phyloP scores from a whole-genome alignment of 2,888 invertebrate species.

The Heliconius aoede region DNA sequence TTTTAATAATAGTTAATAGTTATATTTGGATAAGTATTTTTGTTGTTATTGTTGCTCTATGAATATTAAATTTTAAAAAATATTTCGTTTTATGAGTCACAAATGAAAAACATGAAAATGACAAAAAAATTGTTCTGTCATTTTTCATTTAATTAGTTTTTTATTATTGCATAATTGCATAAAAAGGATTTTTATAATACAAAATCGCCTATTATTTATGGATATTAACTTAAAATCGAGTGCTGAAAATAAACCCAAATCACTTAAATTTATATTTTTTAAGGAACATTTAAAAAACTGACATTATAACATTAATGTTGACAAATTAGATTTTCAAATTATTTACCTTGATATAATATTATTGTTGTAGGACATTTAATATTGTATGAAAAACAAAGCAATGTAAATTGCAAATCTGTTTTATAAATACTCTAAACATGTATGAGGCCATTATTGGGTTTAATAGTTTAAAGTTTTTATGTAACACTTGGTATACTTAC shows the following conservation, averaged over 20 bases:
- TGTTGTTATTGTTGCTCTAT: constrained; percentile 9
- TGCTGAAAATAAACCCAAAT: too few relatives aligned
- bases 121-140: not conserved
- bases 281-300: not conserved
- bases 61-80: not conserved
- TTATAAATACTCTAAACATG: not conserved
- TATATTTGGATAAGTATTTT: not conserved
- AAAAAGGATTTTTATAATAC: not conserved
- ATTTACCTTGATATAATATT: not conserved
- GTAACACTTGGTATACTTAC: not conserved
- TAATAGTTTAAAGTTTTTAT: not conserved
- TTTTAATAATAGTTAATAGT: not conserved
- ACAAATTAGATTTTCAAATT: not conserved
- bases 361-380: not conserved
- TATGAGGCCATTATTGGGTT: not conserved
- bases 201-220: not conserved
- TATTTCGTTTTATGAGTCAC: not conserved
- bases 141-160: not conserved
- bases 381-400: too few relatives aligned
- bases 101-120: not conserved
- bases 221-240: too few relatives aligned
- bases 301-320: not conserved
- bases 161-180: not conserved
- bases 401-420: not conserved
- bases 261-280: not conserved